A percentile compares a stretch with the other conserved stretches of the same genome.
Conservation (phyloP, 2,888 invertebrate species). For the Trissoscelio sp. region DNA sequence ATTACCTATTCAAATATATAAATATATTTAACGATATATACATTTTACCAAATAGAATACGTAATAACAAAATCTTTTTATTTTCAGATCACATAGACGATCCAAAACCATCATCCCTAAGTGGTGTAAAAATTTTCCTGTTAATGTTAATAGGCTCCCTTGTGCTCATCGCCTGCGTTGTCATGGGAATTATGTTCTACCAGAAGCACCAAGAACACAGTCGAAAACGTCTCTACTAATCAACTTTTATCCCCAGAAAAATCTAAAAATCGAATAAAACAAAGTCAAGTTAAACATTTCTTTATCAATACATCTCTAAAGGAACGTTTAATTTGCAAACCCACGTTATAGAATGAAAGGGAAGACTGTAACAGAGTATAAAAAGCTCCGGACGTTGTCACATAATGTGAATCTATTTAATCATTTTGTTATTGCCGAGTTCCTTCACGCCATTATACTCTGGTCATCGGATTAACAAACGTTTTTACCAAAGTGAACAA, state of each 20-base stretch:
- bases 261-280: too few species aligned
- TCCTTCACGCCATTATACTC: slow-evolving; percentile 40
- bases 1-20: not conserved
- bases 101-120: slow-evolving; percentile 92
- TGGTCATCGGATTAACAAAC: slow-evolving; percentile 11
- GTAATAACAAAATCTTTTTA: slow-evolving; percentile 7
- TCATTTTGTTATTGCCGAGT: slow-evolving; percentile 2
- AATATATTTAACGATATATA: too few species aligned
- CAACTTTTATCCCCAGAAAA: not conserved
- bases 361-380: slow-evolving; percentile 36
- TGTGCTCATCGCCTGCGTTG: slow-evolving; percentile 91
- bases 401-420: too few species aligned
- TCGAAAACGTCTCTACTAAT: slow-evolving; percentile 87
- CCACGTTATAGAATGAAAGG: not conserved
- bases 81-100: slow-evolving; percentile 92
- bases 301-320: slow-evolving; percentile 8
- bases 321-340: slow-evolving; percentile 23
- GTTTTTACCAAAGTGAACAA: slow-evolving; percentile 52
- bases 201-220: slow-evolving; percentile 95
- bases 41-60: too few species aligned
- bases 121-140: slow-evolving; percentile 95
- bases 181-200: slow-evolving; percentile 96
- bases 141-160: slow-evolving; percentile 93
- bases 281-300: slow-evolving; percentile 32
- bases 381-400: slow-evolving; percentile 16